phyloP scores from a whole-genome alignment of 1,140 invertebrate genomes.

The Drosophila rufa region DNA sequence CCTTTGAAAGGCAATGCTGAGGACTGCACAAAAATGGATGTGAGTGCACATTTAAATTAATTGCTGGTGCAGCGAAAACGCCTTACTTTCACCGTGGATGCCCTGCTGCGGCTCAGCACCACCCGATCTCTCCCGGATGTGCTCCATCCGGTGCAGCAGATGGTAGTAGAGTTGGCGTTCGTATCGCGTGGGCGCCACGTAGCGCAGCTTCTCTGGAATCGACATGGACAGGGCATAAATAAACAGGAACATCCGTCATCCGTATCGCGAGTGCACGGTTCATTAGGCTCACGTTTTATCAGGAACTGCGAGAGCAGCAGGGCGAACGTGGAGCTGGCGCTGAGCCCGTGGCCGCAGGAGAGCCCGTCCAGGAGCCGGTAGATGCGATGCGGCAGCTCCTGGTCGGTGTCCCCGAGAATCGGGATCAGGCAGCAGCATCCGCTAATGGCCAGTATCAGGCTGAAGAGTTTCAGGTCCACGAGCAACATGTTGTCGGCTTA shows the following conservation, averaged over 20 bases:
- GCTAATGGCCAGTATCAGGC: slow-evolving; percentile 43
- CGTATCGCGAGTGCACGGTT: slow-evolving; percentile 52
- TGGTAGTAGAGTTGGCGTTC: slow-evolving; percentile 72
- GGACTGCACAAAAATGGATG: slow-evolving; percentile 41
- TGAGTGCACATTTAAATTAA: slow-evolving; percentile 10
- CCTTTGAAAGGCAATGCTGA: slow-evolving; percentile 59
- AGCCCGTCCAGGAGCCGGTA: slow-evolving; percentile 57
- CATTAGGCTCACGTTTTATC: slow-evolving; percentile 76
- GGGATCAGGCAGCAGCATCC: slow-evolving; percentile 13
- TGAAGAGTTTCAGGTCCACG: slow-evolving; percentile 40
- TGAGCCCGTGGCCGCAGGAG: slow-evolving; percentile 35
- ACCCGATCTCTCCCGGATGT: slow-evolving; percentile 27
- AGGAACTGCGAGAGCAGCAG: slow-evolving; percentile 68
- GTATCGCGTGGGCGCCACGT: slow-evolving; percentile 62
- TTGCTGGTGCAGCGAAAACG: background rate
- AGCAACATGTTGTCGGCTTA: slow-evolving; percentile 64
- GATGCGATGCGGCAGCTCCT: slow-evolving; percentile 59
- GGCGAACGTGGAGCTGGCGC: slow-evolving; percentile 65
- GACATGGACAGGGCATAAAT: slow-evolving; percentile 28
- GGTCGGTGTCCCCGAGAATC: slow-evolving; percentile 1
- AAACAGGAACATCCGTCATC: slow-evolving; percentile 51
- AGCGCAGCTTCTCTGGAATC: slow-evolving; percentile 72
- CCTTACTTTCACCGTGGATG: slow-evolving; percentile 46
- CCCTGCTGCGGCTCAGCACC: background rate
- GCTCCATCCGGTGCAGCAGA: slow-evolving; percentile 61